These are phyloP conservation scores for Melanotaenia maccullochi DNA, from an alignment of 2,797 vertebrate genomes.

Conservation along the genomic window DNA sequence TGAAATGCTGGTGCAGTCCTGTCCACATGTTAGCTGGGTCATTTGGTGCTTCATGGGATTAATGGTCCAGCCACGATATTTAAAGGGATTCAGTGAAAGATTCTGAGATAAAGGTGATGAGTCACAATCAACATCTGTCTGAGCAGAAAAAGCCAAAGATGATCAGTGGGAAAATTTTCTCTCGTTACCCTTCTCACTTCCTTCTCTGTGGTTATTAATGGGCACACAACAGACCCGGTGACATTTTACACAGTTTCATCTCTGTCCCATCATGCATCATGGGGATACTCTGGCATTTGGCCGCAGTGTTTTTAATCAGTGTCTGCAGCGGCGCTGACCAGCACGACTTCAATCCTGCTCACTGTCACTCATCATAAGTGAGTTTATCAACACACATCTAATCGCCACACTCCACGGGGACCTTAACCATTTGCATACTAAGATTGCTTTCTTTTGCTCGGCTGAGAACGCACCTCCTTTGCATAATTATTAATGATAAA, in stretches of 20 bases:
- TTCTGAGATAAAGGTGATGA: slow-evolving; percentile 76
- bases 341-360: slow-evolving; percentile 86
- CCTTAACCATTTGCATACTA: slow-evolving; percentile 92
- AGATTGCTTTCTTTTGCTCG: slow-evolving; percentile 88
- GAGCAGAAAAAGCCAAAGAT: slow-evolving; percentile 80
- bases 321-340: slow-evolving; percentile 83
- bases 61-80: slow-evolving; percentile 42
- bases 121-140: slow-evolving; percentile 85
- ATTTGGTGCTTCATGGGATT: slow-evolving; percentile 19
- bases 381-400: slow-evolving; percentile 91
- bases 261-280: slow-evolving; percentile 84
- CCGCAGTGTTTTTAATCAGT: slow-evolving; percentile 82
- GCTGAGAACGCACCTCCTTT: slow-evolving; percentile 83
- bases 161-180: slow-evolving; percentile 85
- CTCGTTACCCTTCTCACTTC: slow-evolving; percentile 74
- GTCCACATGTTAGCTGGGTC: slow-evolving; percentile 20
- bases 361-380: slow-evolving; percentile 92
- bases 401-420: slow-evolving; percentile 79
- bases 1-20: not conserved
- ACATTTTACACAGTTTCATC: slow-evolving; percentile 87
- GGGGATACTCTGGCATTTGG: slow-evolving; percentile 90
- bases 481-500: slow-evolving; percentile 95
- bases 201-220: slow-evolving; percentile 88
- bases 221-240: slow-evolving; percentile 78
- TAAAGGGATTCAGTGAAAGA: slow-evolving; percentile 75